Evolutionary conservation across 2,797 vertebrate species (phyloP).

Genomic region (Chelon auratus): DNA sequence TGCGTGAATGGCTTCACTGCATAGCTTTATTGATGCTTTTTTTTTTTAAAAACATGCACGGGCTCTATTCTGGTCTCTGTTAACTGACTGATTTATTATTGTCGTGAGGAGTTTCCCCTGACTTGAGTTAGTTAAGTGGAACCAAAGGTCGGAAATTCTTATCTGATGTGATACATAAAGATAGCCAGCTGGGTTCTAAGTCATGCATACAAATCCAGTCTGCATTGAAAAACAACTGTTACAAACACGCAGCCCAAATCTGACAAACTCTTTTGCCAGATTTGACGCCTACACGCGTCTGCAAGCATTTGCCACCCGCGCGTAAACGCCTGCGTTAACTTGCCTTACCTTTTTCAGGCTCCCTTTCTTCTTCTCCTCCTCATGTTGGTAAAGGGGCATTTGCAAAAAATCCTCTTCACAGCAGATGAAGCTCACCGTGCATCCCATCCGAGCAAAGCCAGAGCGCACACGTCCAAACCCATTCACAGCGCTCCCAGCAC

Average conservation of each 20-base stretch:
- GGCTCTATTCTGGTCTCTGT: neutral
- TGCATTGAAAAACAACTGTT: conserved; percentile 5
- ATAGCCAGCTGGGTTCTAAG: neutral
- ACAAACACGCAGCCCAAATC: neutral
- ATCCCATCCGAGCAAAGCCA: conserved; percentile 82
- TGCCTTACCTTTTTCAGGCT: conserved; percentile 71
- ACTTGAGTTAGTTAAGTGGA: conserved; percentile 6
- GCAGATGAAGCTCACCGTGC: conserved; percentile 89
- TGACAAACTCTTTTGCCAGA: neutral
- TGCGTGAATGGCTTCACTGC: conserved; percentile 17
- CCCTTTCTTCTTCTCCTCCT: conserved; percentile 79
- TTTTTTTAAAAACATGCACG: neutral
- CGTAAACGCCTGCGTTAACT: neutral
- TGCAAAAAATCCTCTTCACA: conserved; percentile 87
- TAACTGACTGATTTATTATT: neutral
- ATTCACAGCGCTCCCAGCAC: conserved; percentile 55
- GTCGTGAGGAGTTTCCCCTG: conserved; percentile 4
- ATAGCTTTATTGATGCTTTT: too few relatives aligned
- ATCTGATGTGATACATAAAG: conserved; percentile 17
- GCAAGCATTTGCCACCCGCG: neutral
- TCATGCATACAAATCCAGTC: neutral
- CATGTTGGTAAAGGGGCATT: conserved; percentile 83
- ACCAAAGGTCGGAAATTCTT: conserved; percentile 41
- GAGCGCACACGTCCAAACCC: conserved; percentile 62
- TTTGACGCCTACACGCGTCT: conserved; percentile 21